Percentiles rank a stretch among this genome's conserved stretches.
Evolutionary conservation across 2,797 vertebrate genomes (phyloP).

Genomic region (Manis pentadactyla): DNA sequence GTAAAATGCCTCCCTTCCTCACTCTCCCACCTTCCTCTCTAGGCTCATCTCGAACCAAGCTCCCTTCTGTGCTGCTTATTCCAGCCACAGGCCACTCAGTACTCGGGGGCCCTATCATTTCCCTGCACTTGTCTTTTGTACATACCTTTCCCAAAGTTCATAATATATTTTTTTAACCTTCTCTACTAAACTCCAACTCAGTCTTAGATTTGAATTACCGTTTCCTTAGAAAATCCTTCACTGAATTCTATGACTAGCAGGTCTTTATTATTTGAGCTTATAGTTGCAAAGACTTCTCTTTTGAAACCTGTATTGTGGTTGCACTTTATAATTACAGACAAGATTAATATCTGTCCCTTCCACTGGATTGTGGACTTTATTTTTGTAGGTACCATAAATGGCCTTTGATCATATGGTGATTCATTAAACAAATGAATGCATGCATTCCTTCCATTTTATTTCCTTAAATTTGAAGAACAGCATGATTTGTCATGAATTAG

Average conservation of each 20-base stretch:
- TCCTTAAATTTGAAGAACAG: not conserved
- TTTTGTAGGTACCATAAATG: not conserved
- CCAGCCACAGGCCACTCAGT: not conserved
- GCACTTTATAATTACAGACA: not conserved
- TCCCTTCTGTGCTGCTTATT: not conserved
- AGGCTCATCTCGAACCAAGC: not conserved
- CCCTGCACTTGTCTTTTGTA: not conserved
- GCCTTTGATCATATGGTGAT: not conserved
- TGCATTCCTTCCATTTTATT: not conserved
- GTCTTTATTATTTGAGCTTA: not conserved
- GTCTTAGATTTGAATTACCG: not conserved
- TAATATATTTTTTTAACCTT: not conserved
- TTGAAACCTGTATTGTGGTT: not conserved
- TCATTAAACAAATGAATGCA: not conserved
- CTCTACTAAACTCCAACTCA: not conserved
- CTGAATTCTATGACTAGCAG: not conserved
- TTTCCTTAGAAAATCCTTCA: conserved; percentile 4
- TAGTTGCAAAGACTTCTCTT: not conserved
- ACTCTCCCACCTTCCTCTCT: not conserved
- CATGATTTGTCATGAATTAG: not conserved
- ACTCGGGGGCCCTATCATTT: not conserved
- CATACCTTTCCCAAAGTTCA: not conserved
- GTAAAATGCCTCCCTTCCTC: not conserved
- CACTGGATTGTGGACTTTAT: not conserved
- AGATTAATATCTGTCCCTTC: not conserved